These are phyloP conservation scores for Acanthosepion esculentum DNA, from an alignment of 2,888 invertebrate genomes.

Conservation along the genomic window DNA sequence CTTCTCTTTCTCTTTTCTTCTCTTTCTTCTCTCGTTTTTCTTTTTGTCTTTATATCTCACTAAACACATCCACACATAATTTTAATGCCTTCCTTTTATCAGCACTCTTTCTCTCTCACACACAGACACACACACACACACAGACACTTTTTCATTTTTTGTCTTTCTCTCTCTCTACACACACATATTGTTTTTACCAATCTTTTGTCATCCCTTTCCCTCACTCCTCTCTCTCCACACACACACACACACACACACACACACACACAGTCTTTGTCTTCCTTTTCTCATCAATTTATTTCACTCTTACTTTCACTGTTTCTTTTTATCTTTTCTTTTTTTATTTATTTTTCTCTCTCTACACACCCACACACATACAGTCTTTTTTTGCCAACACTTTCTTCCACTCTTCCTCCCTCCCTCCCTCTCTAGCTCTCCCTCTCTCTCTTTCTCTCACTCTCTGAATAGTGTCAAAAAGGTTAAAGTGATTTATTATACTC, in stretches of 20 bases:
- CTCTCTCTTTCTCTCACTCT: neutral
- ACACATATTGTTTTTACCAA: neutral
- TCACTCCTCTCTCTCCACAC: neutral
- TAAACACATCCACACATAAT: slow-evolving; percentile 45
- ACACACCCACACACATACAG: too few species aligned
- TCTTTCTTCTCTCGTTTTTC: slow-evolving; percentile 42
- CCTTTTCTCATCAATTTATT: too few species aligned
- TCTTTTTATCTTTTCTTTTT: too few species aligned
- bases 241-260: too few species aligned
- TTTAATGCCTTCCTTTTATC: slow-evolving; percentile 15
- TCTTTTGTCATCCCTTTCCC: slow-evolving; percentile 37
- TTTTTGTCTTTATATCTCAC: slow-evolving; percentile 36
- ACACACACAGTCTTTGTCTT: too few species aligned
- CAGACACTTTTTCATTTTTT: too few species aligned
- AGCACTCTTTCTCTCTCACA: too few species aligned
- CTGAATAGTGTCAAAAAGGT: neutral
- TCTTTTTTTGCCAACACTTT: neutral
- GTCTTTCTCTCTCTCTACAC: too few species aligned
- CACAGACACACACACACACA: too few species aligned
- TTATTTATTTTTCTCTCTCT: neutral
- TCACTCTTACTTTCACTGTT: too few species aligned
- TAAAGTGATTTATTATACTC: too few species aligned
- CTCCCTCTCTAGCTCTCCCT: too few species aligned
- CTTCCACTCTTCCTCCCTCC: neutral
- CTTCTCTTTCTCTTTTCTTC: slow-evolving; percentile 42